Percentiles rank a stretch among this genome's conserved stretches.
Evolutionary conservation across 2,888 invertebrate genomes (phyloP).

Genomic region (Argyresthia goedartella): DNA sequence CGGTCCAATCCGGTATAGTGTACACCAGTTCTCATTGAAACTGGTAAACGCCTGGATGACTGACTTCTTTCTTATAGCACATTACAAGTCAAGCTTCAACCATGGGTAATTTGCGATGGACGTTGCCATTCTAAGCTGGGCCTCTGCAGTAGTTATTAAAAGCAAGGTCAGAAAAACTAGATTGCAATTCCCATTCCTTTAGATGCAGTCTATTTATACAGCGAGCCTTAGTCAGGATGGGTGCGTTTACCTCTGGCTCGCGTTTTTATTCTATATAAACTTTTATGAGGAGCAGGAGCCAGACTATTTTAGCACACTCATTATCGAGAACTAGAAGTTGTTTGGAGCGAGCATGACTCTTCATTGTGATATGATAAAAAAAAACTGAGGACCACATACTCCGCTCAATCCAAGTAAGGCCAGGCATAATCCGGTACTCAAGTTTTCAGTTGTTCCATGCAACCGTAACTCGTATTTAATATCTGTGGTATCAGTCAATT

Average conservation of each 20-base stretch:
- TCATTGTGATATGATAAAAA: too few species aligned
- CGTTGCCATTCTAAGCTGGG: too few species aligned
- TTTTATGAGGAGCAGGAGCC: slow-evolving; percentile 23
- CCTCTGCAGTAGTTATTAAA: too few species aligned
- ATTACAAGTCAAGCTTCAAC: too few species aligned
- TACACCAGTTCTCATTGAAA: slow-evolving; percentile 2
- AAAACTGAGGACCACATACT: too few species aligned
- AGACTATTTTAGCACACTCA: slow-evolving; percentile 27
- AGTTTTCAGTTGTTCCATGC: too few species aligned
- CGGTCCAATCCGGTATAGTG: not conserved
- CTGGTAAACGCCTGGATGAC: not conserved
- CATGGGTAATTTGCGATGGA: too few species aligned
- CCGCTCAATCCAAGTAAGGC: too few species aligned
- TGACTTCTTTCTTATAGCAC: not conserved
- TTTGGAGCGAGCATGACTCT: not conserved
- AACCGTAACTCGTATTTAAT: too few species aligned
- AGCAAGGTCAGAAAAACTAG: slow-evolving; percentile 21
- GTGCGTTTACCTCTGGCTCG: slow-evolving; percentile 27
- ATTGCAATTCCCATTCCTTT: slow-evolving; percentile 20
- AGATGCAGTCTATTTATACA: slow-evolving; percentile 25
- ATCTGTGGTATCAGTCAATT: too few species aligned
- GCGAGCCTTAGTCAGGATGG: slow-evolving; percentile 10
- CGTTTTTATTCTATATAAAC: slow-evolving; percentile 26
- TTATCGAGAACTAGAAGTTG: slow-evolving; percentile 26
- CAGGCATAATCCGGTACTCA: too few species aligned